Evolutionary conservation across 2,888 invertebrate genomes (phyloP), one percentile per base, ranked within the genome.

Genomic region (Trachelus stipa): DNA sequence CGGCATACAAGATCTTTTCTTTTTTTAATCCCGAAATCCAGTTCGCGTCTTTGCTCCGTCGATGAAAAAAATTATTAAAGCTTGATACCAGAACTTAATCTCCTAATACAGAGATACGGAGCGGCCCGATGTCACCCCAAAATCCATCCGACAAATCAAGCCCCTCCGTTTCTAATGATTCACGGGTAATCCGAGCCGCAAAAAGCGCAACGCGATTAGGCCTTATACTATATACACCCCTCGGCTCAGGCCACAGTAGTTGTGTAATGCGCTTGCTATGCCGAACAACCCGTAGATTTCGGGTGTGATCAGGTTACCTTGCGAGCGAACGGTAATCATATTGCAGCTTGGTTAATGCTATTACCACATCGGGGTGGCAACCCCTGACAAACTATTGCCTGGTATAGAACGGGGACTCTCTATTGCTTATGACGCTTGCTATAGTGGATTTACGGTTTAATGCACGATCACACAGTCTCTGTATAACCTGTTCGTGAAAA

Each of bases 291-390:
- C 87, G 85, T 89, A 88, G 87, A 89, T 90, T 90, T 90, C 84
- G 89, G 87, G 87, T 88, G 86, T 90, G 91, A 91, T 91, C 91
- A 88, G 88, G 90, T 91, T 91, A 91, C 91, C 90, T 90, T 89
- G 86, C 88, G 87, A 89, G 86, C 88, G 87, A 89, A 87, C 89
- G 88, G 88, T 91, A 91, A 91, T 91, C 91, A 90, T 90, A 91
- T 91, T 91, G 91, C 89, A 90, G 90, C 88, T 90, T 86, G 88
- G 90, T 90, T 91, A 91, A 91, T 91, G 89, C 89, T 90, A 91
- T 91, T 91, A 91, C 89, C 89, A 88, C 89, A 85, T 85, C 83
- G 82, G 85, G 85, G 85, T 83, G 85, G 81, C 81, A 81, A 82
- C 83, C 82, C 83, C 79, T 73, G 33, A 74, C 31, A 23, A 71